Evolutionary conservation across 2,113 vertebrate species (phyloP), one percentile per base, ranked within the genome.

Genomic region (Chamaetylas fuelleborni): DNA sequence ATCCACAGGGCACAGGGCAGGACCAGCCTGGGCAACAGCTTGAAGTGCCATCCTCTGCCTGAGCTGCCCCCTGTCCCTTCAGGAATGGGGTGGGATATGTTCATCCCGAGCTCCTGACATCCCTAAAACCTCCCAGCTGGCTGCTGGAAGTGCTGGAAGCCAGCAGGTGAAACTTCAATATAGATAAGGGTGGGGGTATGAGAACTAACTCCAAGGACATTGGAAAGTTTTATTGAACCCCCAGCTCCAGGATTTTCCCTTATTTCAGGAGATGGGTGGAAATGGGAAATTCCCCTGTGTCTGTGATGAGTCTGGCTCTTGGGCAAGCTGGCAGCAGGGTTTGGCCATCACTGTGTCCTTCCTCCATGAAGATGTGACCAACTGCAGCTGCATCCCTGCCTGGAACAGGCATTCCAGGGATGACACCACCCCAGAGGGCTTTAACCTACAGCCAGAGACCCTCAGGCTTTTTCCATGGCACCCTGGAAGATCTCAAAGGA

Each of bases 151-250:
- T 1, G 4, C 73, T 58, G 51, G 29, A 84, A 95, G 67, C 2
- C 26, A 53, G 28, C 51, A 48, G 15, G 5, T 8, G 28, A 56
- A 28, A 10, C 28, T 83, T 66, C 24, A 12, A 2, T 23, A 5
- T 0, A 40, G n/a, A 16, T 22, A 15, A 3, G 1, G 22, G 6
- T 6, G 3, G 42, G 8, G 7, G 3, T 5, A 7, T 31, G 45
- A 86, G 23, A 65, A 91, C 57, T 22, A 61, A 62, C 9, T 58
- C 29, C 14, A 34, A 66, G n/a, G 25, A 34, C 2, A 36, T 40
- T 64, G 15, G 43, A 31, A 81, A 57, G 3, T 8, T 36, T 58
- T 14, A 4, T 36, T n/a, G 19, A 80, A 47, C 3, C 0, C 23
- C 6, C 25, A 42, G 6, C 25, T 93, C 16, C 14, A 12, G 23